These are phyloP conservation scores for Anguilla marmorata DNA, from an alignment of 2,797 vertebrate species.

Conservation along the genomic window DNA sequence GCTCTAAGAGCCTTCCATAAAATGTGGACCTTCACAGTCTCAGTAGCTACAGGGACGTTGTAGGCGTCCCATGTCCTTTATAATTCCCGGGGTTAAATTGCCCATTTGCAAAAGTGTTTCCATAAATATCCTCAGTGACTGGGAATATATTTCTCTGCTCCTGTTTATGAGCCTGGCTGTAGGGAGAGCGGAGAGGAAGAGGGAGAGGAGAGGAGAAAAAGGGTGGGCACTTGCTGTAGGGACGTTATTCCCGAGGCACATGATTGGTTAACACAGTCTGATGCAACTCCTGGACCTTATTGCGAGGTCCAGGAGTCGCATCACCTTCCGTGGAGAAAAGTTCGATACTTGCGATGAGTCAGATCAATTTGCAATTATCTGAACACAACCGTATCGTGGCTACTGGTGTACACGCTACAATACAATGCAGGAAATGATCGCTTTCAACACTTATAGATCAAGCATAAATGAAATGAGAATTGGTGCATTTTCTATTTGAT, in stretches of 20 bases:
- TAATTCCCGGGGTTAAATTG: background rate
- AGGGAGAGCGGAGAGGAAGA: background rate
- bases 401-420: background rate
- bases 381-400: background rate
- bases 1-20: no score
- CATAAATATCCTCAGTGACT: conserved; percentile 1
- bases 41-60: background rate
- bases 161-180: background rate
- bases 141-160: background rate
- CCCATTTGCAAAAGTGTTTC: background rate
- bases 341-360: background rate
- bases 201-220: background rate
- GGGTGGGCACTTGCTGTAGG: background rate
- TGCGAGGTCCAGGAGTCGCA: background rate
- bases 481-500: no score
- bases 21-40: background rate
- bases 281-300: no score
- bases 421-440: background rate
- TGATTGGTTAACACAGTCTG: background rate
- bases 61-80: background rate
- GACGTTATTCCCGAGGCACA: background rate
- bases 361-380: no score
- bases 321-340: background rate
- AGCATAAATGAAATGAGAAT: background rate
- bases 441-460: background rate